Percentiles rank a stretch among this genome's conserved stretches.
phyloP scores from a whole-genome alignment of 2,888 invertebrate species.

The Scaptomyza reducta region DNA sequence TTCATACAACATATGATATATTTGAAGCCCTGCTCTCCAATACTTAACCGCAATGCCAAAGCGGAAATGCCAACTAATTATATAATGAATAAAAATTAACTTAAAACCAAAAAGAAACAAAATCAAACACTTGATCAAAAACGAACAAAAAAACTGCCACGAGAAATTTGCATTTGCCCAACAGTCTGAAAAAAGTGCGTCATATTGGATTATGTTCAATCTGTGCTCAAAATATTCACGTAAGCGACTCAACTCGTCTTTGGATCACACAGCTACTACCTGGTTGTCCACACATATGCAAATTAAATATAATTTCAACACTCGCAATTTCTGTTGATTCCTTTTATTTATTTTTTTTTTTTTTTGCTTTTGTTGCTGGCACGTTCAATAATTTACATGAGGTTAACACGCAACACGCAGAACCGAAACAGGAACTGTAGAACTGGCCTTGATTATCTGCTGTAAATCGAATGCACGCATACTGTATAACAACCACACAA shows the following conservation, averaged over 20 bases:
- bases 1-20: no score
- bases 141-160: constrained; percentile 6
- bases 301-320: constrained; percentile 79
- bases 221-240: constrained; percentile 17
- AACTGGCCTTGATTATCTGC: constrained; percentile 74
- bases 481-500: constrained; percentile 24
- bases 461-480: constrained; percentile 69
- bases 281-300: constrained; percentile 64
- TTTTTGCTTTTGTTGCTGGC: constrained; percentile 22
- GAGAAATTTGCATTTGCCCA: constrained; percentile 42
- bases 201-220: constrained; percentile 13
- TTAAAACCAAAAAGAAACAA: no score
- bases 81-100: no score
- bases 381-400: constrained; percentile 73
- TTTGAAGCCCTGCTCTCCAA: no score
- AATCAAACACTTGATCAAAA: constrained; percentile 11
- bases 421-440: constrained; percentile 5
- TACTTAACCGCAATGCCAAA: not conserved
- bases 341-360: no score
- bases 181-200: constrained; percentile 25
- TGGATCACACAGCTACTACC: constrained; percentile 27
- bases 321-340: constrained; percentile 68
- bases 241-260: not conserved
- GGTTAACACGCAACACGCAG: constrained; percentile 72
- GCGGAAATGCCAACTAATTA: not conserved